Conservation (phyloP, 2,113 vertebrate species). For the Melanocharis versteri region DNA sequence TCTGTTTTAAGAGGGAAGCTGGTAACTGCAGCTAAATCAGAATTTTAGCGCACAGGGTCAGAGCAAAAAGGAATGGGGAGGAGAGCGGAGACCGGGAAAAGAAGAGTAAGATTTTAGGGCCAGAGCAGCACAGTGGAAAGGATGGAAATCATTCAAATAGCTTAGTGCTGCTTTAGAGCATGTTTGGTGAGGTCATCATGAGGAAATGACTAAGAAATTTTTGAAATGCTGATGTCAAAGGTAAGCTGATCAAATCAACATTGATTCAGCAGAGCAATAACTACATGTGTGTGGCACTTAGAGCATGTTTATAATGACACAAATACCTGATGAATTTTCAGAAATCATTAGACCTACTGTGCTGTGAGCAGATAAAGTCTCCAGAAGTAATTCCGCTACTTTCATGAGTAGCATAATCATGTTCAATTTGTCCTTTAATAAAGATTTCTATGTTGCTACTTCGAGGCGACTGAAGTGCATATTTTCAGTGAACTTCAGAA, state of each 20-base stretch:
- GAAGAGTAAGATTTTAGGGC: neutral
- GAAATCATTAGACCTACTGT: constrained; percentile 18
- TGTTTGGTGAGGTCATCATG: neutral
- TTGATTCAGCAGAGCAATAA: constrained; percentile 27
- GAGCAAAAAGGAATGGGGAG: neutral
- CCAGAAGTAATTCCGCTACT: constrained; percentile 12
- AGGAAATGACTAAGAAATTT: constrained; percentile 42
- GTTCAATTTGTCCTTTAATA: constrained; percentile 3
- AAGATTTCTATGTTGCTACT: neutral
- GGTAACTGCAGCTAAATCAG: neutral
- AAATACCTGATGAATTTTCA: constrained; percentile 21
- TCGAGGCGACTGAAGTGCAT: neutral
- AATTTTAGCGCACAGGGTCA: neutral
- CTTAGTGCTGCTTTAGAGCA: neutral
- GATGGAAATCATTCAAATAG: neutral
- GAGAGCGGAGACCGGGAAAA: neutral
- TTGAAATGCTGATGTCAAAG: constrained; percentile 28
- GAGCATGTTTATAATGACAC: neutral
- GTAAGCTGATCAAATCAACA: constrained; percentile 3
- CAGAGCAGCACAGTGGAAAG: neutral
- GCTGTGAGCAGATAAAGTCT: constrained; percentile 23
- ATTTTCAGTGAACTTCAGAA: neutral
- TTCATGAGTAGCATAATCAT: neutral
- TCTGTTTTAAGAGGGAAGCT: neutral
- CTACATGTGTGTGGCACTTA: neutral